Percentiles rank a stretch among this genome's conserved stretches.
phyloP scores from a whole-genome alignment of 2,113 vertebrate genomes.

The Pituophis catenifer region DNA sequence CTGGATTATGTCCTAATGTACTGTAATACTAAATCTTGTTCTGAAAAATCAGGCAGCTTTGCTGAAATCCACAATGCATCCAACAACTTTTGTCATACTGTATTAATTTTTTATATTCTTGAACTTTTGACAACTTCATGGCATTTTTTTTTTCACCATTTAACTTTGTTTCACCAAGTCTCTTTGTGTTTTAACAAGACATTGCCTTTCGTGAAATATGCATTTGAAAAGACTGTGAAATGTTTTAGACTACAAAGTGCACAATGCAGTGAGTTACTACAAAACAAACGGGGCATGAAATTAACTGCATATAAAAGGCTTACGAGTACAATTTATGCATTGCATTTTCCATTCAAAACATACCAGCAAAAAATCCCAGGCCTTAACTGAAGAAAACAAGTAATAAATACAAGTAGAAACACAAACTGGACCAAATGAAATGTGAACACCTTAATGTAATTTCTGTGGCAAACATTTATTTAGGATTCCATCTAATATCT shows the following conservation, averaged over 20 bases:
- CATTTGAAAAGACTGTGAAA: neutral
- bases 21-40: neutral
- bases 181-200: neutral
- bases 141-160: neutral
- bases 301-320: neutral
- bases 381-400: neutral
- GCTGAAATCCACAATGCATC: neutral
- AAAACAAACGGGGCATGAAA: neutral
- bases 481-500: neutral
- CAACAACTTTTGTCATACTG: neutral
- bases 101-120: neutral
- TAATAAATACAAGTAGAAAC: neutral
- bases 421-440: neutral
- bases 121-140: neutral
- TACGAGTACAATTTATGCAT: neutral
- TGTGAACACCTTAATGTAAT: neutral
- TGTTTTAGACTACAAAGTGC: neutral
- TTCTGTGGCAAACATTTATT: neutral
- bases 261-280: neutral
- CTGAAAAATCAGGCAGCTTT: neutral
- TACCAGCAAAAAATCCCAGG: neutral
- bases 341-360: neutral
- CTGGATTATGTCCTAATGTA: neutral
- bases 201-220: neutral
- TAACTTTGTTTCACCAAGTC: neutral